Percentiles rank a stretch among this genome's conserved stretches.
These are phyloP conservation scores for Zeugodacus cucurbitae DNA, from an alignment of 1,140 invertebrate genomes.

Conservation along the genomic window DNA sequence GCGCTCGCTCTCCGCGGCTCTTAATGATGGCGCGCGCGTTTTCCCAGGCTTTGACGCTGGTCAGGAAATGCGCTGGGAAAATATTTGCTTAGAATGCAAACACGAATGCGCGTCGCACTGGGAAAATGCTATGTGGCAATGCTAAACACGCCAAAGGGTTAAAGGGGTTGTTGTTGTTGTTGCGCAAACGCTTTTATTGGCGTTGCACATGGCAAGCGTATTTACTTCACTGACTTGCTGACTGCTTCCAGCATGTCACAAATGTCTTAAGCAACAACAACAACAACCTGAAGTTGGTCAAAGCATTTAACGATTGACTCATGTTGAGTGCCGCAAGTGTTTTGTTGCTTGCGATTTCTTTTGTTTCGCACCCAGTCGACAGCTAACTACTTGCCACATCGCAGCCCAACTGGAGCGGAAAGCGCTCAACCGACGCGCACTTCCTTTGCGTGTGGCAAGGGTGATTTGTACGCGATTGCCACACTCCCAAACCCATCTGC, in stretches of 20 bases:
- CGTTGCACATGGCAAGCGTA: background rate
- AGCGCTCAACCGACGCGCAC: background rate
- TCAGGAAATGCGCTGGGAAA: background rate
- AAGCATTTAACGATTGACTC: background rate
- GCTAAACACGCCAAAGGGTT: background rate
- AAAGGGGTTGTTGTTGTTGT: background rate
- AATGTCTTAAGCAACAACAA: background rate
- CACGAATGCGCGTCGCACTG: background rate
- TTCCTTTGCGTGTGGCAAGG: constrained; percentile 4
- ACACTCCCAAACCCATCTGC: background rate
- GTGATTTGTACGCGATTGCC: background rate
- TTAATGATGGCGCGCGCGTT: background rate
- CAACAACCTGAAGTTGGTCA: background rate
- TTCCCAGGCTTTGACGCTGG: background rate
- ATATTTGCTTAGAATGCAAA: background rate
- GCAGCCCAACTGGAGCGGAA: background rate
- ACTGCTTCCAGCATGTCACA: background rate
- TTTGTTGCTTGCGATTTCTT: background rate
- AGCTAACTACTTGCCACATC: background rate
- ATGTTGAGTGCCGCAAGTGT: background rate
- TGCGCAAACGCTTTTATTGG: background rate
- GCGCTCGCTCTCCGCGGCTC: background rate
- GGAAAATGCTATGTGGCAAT: background rate
- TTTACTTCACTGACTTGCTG: background rate
- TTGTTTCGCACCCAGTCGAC: background rate